A percentile compares a stretch with the other conserved stretches of the same genome.
Evolutionary conservation across 2,113 vertebrate species (phyloP).

Genomic region (Anolis sagrei): DNA sequence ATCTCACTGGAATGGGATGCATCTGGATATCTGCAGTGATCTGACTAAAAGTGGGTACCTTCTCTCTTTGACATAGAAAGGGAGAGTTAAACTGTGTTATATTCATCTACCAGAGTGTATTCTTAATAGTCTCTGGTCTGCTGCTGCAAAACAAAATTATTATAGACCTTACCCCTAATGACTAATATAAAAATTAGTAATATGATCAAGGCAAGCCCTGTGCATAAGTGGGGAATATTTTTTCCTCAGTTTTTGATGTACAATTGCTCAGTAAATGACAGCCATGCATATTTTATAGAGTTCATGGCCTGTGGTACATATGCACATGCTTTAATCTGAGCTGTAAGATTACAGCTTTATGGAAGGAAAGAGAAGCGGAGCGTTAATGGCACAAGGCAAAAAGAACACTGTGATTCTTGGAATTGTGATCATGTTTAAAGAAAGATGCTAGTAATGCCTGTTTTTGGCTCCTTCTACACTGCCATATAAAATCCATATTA

Average conservation of each 20-base stretch:
- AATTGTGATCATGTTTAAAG: not conserved
- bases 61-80: no score
- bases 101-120: not conserved
- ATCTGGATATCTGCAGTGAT: not conserved
- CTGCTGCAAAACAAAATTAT: not conserved
- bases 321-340: rapidly evolving
- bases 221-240: not conserved
- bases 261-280: not conserved
- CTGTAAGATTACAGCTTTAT: not conserved
- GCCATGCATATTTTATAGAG: not conserved
- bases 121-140: not conserved
- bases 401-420: not conserved
- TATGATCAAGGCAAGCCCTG: not conserved
- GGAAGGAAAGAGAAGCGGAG: not conserved
- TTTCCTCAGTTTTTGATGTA: not conserved
- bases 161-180: not conserved
- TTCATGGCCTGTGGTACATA: not conserved
- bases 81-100: not conserved
- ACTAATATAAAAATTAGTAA: not conserved
- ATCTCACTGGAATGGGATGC: no score
- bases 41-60: not conserved
- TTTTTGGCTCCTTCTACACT: no score
- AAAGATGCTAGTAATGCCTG: no score
- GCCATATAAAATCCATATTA: no score
- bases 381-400: not conserved